Evolutionary conservation across 1,140 invertebrate species (phyloP).

Genomic region (Campoletis sonorensis): DNA sequence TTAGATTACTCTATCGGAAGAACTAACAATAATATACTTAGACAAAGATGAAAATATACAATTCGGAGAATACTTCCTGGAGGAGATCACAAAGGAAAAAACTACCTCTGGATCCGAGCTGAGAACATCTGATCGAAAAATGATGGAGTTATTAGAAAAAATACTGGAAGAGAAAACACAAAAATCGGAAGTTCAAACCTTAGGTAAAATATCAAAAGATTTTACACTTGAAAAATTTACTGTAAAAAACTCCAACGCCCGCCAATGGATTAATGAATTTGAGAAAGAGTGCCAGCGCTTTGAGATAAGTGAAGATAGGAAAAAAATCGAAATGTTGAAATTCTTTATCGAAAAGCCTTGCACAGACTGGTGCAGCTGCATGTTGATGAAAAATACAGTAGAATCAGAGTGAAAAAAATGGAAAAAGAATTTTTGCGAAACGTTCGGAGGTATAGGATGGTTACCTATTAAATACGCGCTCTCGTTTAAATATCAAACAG

Average conservation of each 20-base stretch:
- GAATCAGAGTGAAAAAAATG: slow-evolving; percentile 34
- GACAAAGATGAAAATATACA: slow-evolving; percentile 52
- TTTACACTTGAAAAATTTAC: slow-evolving; percentile 52
- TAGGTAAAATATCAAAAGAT: slow-evolving; percentile 34
- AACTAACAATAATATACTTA: too few species aligned
- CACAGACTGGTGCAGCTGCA: slow-evolving; percentile 49
- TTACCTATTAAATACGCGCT: slow-evolving; percentile 45
- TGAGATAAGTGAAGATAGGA: too few species aligned
- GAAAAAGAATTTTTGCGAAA: slow-evolving; percentile 52
- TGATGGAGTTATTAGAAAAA: slow-evolving; percentile 10
- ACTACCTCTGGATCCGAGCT: not conserved
- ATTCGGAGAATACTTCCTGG: slow-evolving; percentile 40
- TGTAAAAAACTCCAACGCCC: slow-evolving; percentile 40
- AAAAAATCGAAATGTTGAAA: slow-evolving; percentile 44
- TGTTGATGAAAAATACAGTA: slow-evolving; percentile 47
- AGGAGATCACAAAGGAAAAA: slow-evolving; percentile 34
- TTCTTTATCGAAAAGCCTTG: slow-evolving; percentile 45
- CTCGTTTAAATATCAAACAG: slow-evolving; percentile 47
- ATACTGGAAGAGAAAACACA: slow-evolving; percentile 34
- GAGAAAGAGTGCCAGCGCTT: slow-evolving; percentile 47
- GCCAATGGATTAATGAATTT: slow-evolving; percentile 48
- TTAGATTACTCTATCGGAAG: too few species aligned
- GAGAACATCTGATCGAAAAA: not conserved
- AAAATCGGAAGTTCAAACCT: too few species aligned
- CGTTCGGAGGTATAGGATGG: slow-evolving; percentile 52